These are phyloP conservation scores for Cinara cedri DNA, from an alignment of 2,888 invertebrate genomes.

Conservation along the genomic window DNA sequence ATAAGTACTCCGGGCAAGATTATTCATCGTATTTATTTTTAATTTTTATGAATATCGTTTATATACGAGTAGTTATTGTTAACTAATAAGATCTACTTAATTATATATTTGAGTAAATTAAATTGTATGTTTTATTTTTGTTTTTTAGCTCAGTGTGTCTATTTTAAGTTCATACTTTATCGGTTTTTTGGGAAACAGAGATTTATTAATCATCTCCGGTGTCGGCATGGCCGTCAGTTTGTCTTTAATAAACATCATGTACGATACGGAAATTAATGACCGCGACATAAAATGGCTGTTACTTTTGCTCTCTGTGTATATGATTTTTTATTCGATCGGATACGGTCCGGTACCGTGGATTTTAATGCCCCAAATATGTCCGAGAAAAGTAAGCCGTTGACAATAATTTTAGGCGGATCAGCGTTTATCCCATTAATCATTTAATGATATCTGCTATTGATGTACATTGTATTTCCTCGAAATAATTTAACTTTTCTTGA, in stretches of 20 bases:
- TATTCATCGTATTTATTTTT: too few relatives aligned
- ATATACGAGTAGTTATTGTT: too few relatives aligned
- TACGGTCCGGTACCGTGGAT: conserved; percentile 24
- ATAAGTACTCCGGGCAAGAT: too few relatives aligned
- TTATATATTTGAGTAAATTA: too few relatives aligned
- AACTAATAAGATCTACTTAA: too few relatives aligned
- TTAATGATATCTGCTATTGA: too few relatives aligned
- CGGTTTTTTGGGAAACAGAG: neutral
- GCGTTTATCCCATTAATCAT: too few relatives aligned
- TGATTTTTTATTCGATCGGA: conserved; percentile 46
- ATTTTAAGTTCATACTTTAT: neutral
- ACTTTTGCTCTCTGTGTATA: neutral
- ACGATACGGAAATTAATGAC: neutral
- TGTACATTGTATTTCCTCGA: too few relatives aligned
- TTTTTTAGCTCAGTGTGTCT: neutral
- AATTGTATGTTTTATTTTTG: neutral
- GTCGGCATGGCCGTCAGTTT: conserved; percentile 17
- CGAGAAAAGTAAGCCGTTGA: conserved; percentile 17
- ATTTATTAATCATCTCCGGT: conserved; percentile 18
- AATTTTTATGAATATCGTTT: too few relatives aligned
- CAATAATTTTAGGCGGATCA: too few relatives aligned
- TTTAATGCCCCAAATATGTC: conserved; percentile 34
- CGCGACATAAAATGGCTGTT: neutral
- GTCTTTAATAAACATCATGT: neutral
- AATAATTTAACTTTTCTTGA: too few relatives aligned